phyloP scores from a whole-genome alignment of 2,888 invertebrate species.

The Punctoribates punctum region DNA sequence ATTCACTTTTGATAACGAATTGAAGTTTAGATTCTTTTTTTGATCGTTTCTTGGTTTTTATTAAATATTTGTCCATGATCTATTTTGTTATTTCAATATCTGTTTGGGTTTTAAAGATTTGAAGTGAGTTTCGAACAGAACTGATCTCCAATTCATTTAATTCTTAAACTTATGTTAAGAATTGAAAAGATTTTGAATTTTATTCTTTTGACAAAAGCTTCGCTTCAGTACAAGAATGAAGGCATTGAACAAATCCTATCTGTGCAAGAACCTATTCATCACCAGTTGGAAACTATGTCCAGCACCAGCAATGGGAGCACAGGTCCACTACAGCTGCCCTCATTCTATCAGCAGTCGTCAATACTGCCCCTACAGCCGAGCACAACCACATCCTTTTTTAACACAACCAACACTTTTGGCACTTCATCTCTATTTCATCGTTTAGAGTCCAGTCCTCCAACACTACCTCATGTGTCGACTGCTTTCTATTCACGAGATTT shows the following conservation, averaged over 20 bases:
- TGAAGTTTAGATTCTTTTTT: too few relatives aligned
- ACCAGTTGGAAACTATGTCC: conserved; percentile 19
- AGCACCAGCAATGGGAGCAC: background rate
- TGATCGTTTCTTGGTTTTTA: too few relatives aligned
- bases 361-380: conserved; percentile 3
- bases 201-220: background rate
- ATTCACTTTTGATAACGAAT: too few relatives aligned
- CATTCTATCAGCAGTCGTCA: conserved; percentile 26
- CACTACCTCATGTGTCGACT: conserved; percentile 16
- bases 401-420: conserved; percentile 16
- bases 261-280: conserved; percentile 13
- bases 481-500: conserved; percentile 33
- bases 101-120: too few relatives aligned
- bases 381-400: conserved; percentile 19
- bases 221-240: conserved; percentile 32
- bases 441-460: conserved; percentile 33
- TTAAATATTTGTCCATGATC: too few relatives aligned
- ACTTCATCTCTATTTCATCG: conserved; percentile 29
- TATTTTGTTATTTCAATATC: too few relatives aligned
- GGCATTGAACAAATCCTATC: conserved; percentile 13
- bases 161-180: too few relatives aligned
- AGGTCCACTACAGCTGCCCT: background rate
- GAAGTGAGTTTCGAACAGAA: too few relatives aligned
- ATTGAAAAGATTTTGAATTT: too few relatives aligned
- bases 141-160: too few relatives aligned